Percentiles rank a stretch among this genome's conserved stretches.
phyloP scores from a whole-genome alignment of 2,797 vertebrate species.

The Tadarida brasiliensis region DNA sequence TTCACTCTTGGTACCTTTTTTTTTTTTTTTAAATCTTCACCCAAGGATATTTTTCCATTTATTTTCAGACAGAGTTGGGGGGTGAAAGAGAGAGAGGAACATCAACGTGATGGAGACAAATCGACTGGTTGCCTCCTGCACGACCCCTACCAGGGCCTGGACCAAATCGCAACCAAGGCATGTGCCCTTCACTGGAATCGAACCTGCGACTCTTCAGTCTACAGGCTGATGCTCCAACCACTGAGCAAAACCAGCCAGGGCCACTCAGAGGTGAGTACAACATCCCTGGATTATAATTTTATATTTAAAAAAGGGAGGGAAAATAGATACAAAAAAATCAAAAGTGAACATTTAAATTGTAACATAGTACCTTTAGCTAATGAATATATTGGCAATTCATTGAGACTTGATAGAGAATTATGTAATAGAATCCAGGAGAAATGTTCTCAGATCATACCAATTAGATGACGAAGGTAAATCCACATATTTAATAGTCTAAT shows the following conservation, averaged over 20 bases:
- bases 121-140: too few relatives aligned
- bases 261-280: neutral
- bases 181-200: too few relatives aligned
- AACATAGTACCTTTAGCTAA: neutral
- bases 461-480: conserved; percentile 42
- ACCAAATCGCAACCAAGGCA: too few relatives aligned
- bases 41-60: too few relatives aligned
- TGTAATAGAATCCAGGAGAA: conserved; percentile 22
- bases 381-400: conserved; percentile 18
- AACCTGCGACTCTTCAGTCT: too few relatives aligned
- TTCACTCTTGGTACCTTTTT: neutral
- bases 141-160: too few relatives aligned
- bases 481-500: conserved; percentile 33
- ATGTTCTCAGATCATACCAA: conserved; percentile 30
- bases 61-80: too few relatives aligned
- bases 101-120: too few relatives aligned
- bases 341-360: conserved; percentile 41
- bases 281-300: neutral
- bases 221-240: too few relatives aligned
- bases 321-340: neutral
- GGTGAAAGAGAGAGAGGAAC: too few relatives aligned
- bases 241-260: too few relatives aligned
- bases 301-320: neutral
- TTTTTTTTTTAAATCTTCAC: too few relatives aligned
- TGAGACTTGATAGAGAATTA: neutral